These are phyloP conservation scores for Mesocricetus auratus DNA, from an alignment of 2,113 vertebrate species.

Conservation along the genomic window DNA sequence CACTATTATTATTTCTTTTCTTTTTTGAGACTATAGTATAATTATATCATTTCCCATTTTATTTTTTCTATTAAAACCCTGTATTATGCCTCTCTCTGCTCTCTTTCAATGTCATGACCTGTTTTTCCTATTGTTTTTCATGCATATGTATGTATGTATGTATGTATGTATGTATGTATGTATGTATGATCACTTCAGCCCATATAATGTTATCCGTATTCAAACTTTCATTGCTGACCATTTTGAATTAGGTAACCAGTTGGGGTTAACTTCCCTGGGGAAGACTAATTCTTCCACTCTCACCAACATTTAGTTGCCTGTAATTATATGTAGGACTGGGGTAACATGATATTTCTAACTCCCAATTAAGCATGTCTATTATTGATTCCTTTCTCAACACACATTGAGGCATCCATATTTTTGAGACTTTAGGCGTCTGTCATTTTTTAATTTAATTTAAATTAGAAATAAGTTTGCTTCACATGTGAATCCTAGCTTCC, in stretches of 20 bases:
- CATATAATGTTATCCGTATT: neutral
- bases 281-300: neutral
- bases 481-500: no score
- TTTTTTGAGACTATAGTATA: neutral
- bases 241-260: neutral
- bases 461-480: no score
- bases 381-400: neutral
- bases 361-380: neutral
- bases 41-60: neutral
- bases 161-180: no score
- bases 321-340: neutral
- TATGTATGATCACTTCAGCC: no score
- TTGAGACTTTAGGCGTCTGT: neutral
- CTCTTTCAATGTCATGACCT: neutral
- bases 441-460: no score
- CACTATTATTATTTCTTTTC: neutral
- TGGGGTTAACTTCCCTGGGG: neutral
- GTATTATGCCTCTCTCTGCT: neutral
- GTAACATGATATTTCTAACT: rapidly evolving
- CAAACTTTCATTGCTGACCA: neutral
- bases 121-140: neutral
- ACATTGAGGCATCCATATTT: no score
- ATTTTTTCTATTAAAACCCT: neutral
- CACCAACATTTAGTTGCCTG: neutral
- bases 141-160: rapidly evolving